Conservation (phyloP, 1,140 invertebrate species). For the Periplaneta americana region DNA sequence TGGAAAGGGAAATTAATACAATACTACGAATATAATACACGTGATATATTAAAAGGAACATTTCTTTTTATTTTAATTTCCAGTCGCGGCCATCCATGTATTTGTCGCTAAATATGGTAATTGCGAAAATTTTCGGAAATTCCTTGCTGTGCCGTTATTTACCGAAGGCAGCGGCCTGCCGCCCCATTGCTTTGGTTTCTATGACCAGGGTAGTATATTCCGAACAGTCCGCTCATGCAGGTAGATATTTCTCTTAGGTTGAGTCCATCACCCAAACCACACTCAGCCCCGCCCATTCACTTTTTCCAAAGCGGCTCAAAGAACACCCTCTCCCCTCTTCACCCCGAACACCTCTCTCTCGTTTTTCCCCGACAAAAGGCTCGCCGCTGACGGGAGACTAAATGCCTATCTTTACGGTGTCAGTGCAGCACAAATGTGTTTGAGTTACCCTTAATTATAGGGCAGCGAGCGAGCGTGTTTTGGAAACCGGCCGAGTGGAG, state of each 20-base stretch:
- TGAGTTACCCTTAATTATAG: slow-evolving; percentile 16
- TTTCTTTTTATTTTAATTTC: too few relatives aligned
- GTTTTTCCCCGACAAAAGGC: not conserved
- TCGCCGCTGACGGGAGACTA: slow-evolving; percentile 2
- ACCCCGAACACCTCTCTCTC: not conserved
- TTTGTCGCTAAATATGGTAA: too few relatives aligned
- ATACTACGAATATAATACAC: too few relatives aligned
- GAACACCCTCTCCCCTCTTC: not conserved
- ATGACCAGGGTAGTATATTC: not conserved
- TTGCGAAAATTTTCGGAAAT: too few relatives aligned
- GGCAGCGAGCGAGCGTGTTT: not conserved
- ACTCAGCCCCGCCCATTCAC: not conserved
- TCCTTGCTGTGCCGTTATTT: not conserved
- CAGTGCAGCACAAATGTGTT: slow-evolving; percentile 13
- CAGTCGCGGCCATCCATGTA: too few relatives aligned
- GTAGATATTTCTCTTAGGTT: not conserved
- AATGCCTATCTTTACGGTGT: slow-evolving; percentile 7
- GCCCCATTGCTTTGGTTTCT: not conserved
- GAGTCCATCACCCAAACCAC: not conserved
- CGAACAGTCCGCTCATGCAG: not conserved
- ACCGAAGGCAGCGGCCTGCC: not conserved
- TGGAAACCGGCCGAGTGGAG: not conserved
- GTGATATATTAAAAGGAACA: too few relatives aligned
- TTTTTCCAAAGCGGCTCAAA: not conserved
- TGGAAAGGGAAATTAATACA: too few relatives aligned